Conservation (phyloP, 2,797 vertebrate genomes). For the Eremophila alpestris region DNA sequence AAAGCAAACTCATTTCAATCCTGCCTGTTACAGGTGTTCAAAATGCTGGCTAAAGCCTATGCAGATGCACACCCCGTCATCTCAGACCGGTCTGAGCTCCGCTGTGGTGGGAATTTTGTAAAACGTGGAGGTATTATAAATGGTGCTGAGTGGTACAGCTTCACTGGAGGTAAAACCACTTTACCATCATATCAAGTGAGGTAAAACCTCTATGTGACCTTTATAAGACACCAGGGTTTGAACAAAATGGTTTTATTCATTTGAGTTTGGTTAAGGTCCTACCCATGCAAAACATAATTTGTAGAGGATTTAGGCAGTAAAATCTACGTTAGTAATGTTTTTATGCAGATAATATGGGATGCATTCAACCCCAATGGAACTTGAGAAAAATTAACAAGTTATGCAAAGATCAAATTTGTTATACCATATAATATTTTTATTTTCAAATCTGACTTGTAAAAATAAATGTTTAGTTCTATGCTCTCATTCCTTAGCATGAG, state of each 20-base stretch:
- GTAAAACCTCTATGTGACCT: conserved; percentile 50
- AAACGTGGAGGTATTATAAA: conserved; percentile 90
- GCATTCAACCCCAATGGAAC: background rate
- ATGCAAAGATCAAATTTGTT: background rate
- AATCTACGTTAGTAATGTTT: background rate
- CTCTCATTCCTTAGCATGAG: background rate
- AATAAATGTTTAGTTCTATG: background rate
- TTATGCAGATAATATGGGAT: background rate
- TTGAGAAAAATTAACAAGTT: background rate
- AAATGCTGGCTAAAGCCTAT: conserved; percentile 89
- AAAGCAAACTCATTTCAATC: background rate
- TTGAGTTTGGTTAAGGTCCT: background rate
- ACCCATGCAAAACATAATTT: background rate
- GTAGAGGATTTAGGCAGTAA: background rate
- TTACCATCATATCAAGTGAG: conserved; percentile 50
- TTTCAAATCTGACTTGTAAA: background rate
- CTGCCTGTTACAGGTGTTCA: conserved; percentile 81
- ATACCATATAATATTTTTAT: background rate
- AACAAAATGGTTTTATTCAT: background rate
- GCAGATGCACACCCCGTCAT: conserved; percentile 90
- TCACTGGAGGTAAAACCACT: conserved; percentile 87
- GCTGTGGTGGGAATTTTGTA: conserved; percentile 91
- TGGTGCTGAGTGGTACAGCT: conserved; percentile 97
- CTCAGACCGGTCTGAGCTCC: conserved; percentile 87
- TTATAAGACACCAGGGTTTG: background rate